Percentiles rank a stretch among this genome's conserved stretches.
These are phyloP conservation scores for Hyppa rectilinea DNA, from an alignment of 2,888 invertebrate genomes.

Conservation along the genomic window DNA sequence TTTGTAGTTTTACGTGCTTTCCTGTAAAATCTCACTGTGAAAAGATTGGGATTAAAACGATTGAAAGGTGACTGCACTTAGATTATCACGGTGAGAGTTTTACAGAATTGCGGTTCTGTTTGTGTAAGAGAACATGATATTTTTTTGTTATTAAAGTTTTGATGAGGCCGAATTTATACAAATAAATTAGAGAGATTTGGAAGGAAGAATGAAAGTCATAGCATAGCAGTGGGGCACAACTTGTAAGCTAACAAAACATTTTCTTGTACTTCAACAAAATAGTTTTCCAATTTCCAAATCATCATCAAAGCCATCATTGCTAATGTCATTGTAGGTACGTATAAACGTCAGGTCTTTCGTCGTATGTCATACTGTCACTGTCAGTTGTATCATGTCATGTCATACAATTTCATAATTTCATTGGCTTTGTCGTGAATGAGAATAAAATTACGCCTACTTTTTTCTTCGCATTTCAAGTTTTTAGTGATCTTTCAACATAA, in stretches of 20 bases:
- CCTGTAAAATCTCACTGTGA: too few species aligned
- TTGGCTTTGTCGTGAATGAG: slow-evolving; percentile 61
- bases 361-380: too few species aligned
- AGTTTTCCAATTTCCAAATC: slow-evolving; percentile 16
- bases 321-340: slow-evolving; percentile 14
- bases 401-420: slow-evolving; percentile 35
- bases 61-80: too few species aligned
- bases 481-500: slow-evolving; percentile 22
- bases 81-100: too few species aligned
- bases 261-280: too few species aligned
- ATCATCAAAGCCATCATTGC: neutral
- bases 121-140: too few species aligned
- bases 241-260: neutral
- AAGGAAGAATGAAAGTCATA: neutral
- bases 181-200: neutral
- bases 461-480: slow-evolving; percentile 49
- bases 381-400: slow-evolving; percentile 25
- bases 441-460: slow-evolving; percentile 70
- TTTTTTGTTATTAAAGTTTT: too few species aligned
- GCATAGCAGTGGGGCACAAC: neutral
- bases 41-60: too few species aligned
- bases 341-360: slow-evolving; percentile 20
- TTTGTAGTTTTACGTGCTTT: too few species aligned
- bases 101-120: too few species aligned
- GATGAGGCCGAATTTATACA: too few species aligned